Percentiles rank a stretch among this genome's conserved stretches.
Evolutionary conservation across 1,140 invertebrate genomes (phyloP).

Genomic region (Argopecten irradians): DNA sequence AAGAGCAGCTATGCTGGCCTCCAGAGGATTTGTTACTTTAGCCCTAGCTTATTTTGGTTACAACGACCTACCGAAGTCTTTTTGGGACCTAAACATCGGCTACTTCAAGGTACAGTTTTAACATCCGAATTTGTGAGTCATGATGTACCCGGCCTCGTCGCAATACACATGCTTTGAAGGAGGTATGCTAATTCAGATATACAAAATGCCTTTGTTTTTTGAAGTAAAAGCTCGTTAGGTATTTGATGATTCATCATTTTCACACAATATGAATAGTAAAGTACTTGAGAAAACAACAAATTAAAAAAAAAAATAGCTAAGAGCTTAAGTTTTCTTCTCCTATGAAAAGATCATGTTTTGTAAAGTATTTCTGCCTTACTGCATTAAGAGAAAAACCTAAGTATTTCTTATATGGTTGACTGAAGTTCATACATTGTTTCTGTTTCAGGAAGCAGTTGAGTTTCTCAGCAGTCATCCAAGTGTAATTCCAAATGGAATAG

Average conservation of each 20-base stretch:
- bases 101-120: conserved; percentile 59
- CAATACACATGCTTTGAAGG: background rate
- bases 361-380: too few relatives aligned
- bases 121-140: background rate
- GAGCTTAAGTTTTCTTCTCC: too few relatives aligned
- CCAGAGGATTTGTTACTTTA: conserved; percentile 61
- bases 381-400: too few relatives aligned
- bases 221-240: background rate
- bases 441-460: conserved; percentile 55
- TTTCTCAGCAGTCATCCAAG: conserved; percentile 50
- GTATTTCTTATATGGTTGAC: too few relatives aligned
- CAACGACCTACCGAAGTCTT: conserved; percentile 57
- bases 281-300: too few relatives aligned
- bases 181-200: background rate
- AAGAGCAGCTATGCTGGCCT: conserved; percentile 66
- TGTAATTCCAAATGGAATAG: conserved; percentile 50
- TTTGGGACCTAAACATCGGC: conserved; percentile 53
- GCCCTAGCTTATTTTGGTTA: conserved; percentile 63
- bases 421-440: background rate
- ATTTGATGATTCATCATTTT: background rate
- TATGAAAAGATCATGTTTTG: too few relatives aligned
- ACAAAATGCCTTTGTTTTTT: background rate
- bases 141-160: too few relatives aligned
- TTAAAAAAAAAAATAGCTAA: too few relatives aligned
- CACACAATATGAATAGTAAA: too few relatives aligned